These are phyloP conservation scores for Pangasius macronema DNA, from an alignment of 2,797 vertebrate species.

Conservation along the genomic window DNA sequence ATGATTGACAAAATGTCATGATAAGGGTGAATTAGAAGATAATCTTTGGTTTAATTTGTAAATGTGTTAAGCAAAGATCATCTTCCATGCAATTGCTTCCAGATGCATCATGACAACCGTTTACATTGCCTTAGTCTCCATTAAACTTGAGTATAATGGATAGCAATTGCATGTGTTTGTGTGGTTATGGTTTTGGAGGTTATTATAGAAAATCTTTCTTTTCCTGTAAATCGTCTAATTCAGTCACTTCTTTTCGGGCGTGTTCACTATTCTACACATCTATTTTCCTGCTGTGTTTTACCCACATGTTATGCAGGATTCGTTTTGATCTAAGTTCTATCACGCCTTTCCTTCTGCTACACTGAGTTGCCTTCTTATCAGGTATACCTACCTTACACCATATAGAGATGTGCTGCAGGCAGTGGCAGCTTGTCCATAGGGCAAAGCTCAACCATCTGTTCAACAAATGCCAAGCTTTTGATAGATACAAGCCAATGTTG, in stretches of 20 bases:
- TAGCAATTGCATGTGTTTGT: not conserved
- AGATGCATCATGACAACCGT: not conserved
- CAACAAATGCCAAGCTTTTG: not conserved
- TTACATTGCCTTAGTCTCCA: not conserved
- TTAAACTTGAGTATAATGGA: not conserved
- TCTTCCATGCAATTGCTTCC: no score
- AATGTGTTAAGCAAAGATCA: no score
- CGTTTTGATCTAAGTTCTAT: not conserved
- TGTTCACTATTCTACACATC: not conserved
- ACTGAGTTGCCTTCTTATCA: constrained; percentile 3
- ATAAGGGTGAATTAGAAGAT: not conserved
- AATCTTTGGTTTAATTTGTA: no score
- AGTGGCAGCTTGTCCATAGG: no score
- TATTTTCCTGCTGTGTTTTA: not conserved
- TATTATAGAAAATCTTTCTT: not conserved
- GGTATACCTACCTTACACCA: not conserved
- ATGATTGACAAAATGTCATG: not conserved
- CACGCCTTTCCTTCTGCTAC: not conserved
- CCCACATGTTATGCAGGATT: not conserved
- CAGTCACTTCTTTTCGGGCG: not conserved
- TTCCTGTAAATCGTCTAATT: not conserved
- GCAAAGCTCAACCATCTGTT: not conserved
- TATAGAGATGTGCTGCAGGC: not conserved
- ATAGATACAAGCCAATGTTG: not conserved
- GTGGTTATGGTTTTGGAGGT: not conserved